Evolutionary conservation across 2,113 vertebrate genomes (phyloP).

Genomic region (Progne subis): DNA sequence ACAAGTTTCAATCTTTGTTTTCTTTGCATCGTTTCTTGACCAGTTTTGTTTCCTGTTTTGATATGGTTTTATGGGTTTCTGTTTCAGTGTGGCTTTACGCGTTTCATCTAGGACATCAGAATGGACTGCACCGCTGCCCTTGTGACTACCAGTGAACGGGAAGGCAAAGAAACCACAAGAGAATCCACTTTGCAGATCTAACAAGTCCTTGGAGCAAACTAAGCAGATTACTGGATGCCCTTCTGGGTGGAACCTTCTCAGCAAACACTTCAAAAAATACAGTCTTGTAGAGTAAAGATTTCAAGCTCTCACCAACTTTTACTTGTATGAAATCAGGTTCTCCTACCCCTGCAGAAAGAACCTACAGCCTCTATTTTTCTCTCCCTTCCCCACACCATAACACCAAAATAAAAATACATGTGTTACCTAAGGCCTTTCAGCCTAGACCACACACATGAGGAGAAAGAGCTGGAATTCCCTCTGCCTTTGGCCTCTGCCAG

Average conservation of each 20-base stretch:
- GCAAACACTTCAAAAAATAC: background rate
- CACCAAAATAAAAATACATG: background rate
- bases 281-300: background rate
- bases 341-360: background rate
- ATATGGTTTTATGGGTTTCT: rapidly evolving
- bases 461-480: background rate
- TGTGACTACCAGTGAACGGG: background rate
- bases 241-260: background rate
- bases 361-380: background rate
- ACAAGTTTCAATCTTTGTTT: background rate
- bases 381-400: background rate
- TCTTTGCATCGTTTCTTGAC: background rate
- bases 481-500: background rate
- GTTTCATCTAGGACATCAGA: background rate
- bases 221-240: background rate
- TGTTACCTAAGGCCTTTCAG: background rate
- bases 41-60: background rate
- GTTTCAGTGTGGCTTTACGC: background rate
- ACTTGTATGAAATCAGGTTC: background rate
- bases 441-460: rapidly evolving
- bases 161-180: background rate
- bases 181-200: background rate
- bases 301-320: background rate
- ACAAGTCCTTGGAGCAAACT: background rate
- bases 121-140: background rate